Base-by-base conservation (phyloP, 2,888 invertebrate species). In the Leistus spinibarbis region DNA sequence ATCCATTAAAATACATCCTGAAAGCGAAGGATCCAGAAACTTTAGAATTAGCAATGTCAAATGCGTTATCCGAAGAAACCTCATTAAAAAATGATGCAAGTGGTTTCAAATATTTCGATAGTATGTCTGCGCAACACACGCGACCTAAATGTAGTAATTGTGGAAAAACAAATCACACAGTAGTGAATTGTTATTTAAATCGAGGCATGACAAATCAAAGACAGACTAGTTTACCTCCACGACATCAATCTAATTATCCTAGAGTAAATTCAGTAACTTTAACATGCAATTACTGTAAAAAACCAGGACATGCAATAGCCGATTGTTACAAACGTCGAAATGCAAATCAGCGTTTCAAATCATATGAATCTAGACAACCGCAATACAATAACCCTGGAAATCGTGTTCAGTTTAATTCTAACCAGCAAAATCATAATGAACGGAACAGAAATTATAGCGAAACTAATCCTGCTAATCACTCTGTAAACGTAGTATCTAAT, bases 41-140 rank as follows among this genome's bases (percentile, higher is more conserved):
- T 0, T 76, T 80, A 7, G 79, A 79, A 72, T 79, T 80, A n/a
- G 79, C 80, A 0, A 73, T 81, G 5, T 79, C 80, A 24, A 77
- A 77, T n/a, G 79, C 80, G 0, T 74, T 79, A 64, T 79, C 79
- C 0, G 79, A 80, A 77, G 81, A 80, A 76, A 77, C 77, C 40
- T 78, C 79, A 72, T 76, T 77, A 22, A 80, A 79, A 78, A 79
- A 79, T 13, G 76, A 78, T 27, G 65, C 77, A 2, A 13, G 5
- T 5, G 7, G 5, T 40, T 3, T 7, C 7, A 40, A 7, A 40
- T 40, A 40, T 5, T 40, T 40, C 0, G 40, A 40, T 40, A 13
- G 40, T 40, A 40, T 40, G 40, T 40, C 4, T 13, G 7, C 40
- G 13, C 40, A 3, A 40, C 7, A 40, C 1, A 10, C 40, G 3